A percentile compares a stretch with the other conserved stretches of the same genome.
Conservation (phyloP, 2,888 invertebrate genomes). For the Ceratothoa steindachneri region DNA sequence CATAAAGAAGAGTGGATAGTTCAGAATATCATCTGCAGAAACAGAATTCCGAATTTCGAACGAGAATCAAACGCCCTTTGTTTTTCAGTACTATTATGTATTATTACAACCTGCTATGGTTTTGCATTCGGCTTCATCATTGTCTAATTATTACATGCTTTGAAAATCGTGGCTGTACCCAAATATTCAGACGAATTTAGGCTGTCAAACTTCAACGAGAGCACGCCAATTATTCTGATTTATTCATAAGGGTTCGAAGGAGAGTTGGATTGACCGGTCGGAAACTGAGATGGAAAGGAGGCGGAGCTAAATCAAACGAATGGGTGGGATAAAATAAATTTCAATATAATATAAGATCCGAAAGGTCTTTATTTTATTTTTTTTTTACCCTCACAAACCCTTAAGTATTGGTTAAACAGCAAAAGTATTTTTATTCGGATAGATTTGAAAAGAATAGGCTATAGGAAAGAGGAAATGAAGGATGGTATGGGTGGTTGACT, state of each 20-base stretch:
- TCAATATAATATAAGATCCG: not conserved
- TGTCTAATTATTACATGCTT: conserved; percentile 43
- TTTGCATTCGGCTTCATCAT: conserved; percentile 30
- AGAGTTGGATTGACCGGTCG: not conserved
- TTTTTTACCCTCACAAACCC: not conserved
- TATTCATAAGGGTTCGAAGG: conserved; percentile 29
- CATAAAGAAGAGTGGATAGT: not conserved
- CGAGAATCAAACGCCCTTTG: not conserved
- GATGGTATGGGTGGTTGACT: too few species aligned
- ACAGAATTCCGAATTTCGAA: not conserved
- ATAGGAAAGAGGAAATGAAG: too few species aligned
- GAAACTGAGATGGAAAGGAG: conserved; percentile 6
- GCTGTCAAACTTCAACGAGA: conserved; percentile 37
- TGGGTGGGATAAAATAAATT: conserved; percentile 12
- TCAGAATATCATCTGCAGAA: not conserved
- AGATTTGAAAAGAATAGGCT: too few species aligned
- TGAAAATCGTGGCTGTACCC: conserved; percentile 38
- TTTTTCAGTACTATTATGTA: conserved; percentile 7
- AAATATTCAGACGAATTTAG: conserved; percentile 43
- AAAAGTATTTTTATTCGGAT: not conserved
- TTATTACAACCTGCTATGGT: conserved; percentile 13
- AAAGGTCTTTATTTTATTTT: not conserved
- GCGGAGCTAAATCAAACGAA: not conserved
- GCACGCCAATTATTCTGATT: conserved; percentile 38
- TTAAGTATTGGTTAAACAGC: conserved; percentile 1